A percentile compares a stretch with the other conserved stretches of the same genome.
These are phyloP conservation scores for Diplosoma virens DNA, from an alignment of 23 tunicate genomes.

Conservation along the genomic window DNA sequence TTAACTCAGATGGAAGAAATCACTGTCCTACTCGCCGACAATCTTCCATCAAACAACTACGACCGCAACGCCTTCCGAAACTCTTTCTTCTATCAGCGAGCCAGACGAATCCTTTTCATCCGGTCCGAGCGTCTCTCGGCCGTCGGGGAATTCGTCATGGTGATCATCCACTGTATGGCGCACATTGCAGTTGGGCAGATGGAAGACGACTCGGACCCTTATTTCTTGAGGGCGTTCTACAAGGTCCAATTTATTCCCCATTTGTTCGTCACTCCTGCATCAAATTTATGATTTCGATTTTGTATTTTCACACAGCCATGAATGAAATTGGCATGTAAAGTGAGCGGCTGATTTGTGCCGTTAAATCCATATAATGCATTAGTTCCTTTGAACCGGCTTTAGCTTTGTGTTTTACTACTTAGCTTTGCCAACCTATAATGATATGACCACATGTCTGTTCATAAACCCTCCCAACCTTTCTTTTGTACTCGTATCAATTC, in stretches of 20 bases:
- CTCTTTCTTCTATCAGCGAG: slow-evolving; percentile 78
- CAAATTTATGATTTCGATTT: no score
- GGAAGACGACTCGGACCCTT: slow-evolving; percentile 89
- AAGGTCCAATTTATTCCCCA: slow-evolving; percentile 61
- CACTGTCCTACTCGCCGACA: slow-evolving; percentile 53
- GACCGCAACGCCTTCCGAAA: slow-evolving; percentile 83
- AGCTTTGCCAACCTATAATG: no score
- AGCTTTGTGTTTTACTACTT: no score
- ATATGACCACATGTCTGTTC: no score
- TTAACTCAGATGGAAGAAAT: slow-evolving; percentile 53
- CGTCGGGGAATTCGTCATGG: slow-evolving; percentile 90
- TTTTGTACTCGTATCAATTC: no score
- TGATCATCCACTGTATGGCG: slow-evolving; percentile 84
- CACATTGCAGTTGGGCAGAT: slow-evolving; percentile 79
- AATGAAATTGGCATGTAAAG: no score
- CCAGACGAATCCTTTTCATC: slow-evolving; percentile 47
- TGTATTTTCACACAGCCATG: no score
- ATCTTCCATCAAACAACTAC: slow-evolving; percentile 81
- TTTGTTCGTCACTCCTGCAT: no score
- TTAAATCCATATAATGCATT: no score
- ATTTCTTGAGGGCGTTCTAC: slow-evolving; percentile 88
- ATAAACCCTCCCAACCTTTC: no score
- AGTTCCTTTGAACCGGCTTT: no score
- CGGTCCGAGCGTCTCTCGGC: slow-evolving; percentile 72
- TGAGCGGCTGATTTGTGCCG: no score